phyloP scores from a whole-genome alignment of 30 jellyfish, hydroid and myxozoan genomes.

The Aurelia aurita region DNA sequence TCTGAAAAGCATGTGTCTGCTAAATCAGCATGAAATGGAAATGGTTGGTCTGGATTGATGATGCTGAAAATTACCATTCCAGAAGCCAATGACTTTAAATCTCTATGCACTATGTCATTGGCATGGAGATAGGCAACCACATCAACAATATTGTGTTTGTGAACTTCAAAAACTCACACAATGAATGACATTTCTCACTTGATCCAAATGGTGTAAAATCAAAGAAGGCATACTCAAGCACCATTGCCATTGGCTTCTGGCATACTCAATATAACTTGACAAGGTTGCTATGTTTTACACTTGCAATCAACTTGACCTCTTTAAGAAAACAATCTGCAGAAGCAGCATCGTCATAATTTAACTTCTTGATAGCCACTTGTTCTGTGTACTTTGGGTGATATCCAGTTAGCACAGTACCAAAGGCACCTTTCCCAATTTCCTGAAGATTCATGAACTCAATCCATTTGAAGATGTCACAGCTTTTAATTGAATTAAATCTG shows the following conservation, averaged over 20 bases:
- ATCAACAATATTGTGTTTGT: conserved; percentile 2
- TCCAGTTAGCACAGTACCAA: conserved; percentile 10
- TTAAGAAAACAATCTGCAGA: conserved; percentile 14
- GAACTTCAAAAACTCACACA: conserved; percentile 12
- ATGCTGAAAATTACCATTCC: conserved; percentile 4
- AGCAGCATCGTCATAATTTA: conserved; percentile 13
- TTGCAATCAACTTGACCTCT: conserved; percentile 18
- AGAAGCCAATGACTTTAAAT: conserved; percentile 32
- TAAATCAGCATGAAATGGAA: conserved; percentile 19
- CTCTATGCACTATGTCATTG: conserved; percentile 32
- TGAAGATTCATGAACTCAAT: not conserved
- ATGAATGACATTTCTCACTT: not conserved
- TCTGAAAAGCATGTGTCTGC: not conserved
- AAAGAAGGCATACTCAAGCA: conserved; percentile 24
- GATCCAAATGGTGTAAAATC: conserved; percentile 25
- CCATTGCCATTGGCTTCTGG: conserved; percentile 23
- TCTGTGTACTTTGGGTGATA: not conserved
- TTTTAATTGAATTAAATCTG: not conserved
- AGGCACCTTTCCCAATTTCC: conserved; percentile 1
- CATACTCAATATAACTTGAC: conserved; percentile 15
- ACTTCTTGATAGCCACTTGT: not conserved
- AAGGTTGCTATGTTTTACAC: conserved; percentile 10
- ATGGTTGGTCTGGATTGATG: conserved; percentile 8
- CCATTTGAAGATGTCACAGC: not conserved
- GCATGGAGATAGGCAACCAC: conserved; percentile 28